Percentiles rank a stretch among this genome's conserved stretches.
Conservation (phyloP, 2,797 vertebrate species). For the Champsocephalus gunnari region DNA sequence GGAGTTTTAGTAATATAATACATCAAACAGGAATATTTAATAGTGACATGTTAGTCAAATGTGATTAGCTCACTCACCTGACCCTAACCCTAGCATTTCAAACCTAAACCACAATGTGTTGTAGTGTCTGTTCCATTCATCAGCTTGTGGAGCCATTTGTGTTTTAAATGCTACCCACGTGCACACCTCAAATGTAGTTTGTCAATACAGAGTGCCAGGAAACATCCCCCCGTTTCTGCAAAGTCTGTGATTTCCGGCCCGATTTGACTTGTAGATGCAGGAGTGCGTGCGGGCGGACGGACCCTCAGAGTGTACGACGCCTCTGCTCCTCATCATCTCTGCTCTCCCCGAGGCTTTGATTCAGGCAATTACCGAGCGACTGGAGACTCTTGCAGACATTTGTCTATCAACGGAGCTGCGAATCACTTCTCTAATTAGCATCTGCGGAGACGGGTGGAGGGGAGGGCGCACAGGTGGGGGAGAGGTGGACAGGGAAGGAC, state of each 20-base stretch:
- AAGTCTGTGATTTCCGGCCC: conserved; percentile 34
- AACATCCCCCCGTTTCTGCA: neutral
- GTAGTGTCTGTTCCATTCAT: no score
- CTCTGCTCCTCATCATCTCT: conserved; percentile 50
- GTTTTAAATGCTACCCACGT: conserved; percentile 1
- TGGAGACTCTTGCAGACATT: conserved; percentile 83
- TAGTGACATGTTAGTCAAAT: no score
- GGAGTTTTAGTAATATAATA: no score
- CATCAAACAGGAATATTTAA: no score
- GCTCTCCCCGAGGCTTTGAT: conserved; percentile 72
- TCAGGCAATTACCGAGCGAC: conserved; percentile 81
- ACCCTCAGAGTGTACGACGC: conserved; percentile 34
- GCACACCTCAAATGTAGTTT: conserved; percentile 2
- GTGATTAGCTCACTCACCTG: no score
- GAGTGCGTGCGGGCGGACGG: conserved; percentile 24
- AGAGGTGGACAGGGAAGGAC: conserved; percentile 34
- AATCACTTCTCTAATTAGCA: conserved; percentile 82
- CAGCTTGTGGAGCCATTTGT: neutral
- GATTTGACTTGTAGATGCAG: conserved; percentile 70
- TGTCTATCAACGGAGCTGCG: conserved; percentile 82
- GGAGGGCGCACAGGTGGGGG: conserved; percentile 6
- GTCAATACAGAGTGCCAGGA: neutral
- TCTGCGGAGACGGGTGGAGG: conserved; percentile 58
- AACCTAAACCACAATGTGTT: neutral
- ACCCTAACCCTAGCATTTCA: no score